A percentile compares a stretch with the other conserved stretches of the same genome.
Conservation (phyloP, 2,113 vertebrate genomes). For the Pterocles orientalis region DNA sequence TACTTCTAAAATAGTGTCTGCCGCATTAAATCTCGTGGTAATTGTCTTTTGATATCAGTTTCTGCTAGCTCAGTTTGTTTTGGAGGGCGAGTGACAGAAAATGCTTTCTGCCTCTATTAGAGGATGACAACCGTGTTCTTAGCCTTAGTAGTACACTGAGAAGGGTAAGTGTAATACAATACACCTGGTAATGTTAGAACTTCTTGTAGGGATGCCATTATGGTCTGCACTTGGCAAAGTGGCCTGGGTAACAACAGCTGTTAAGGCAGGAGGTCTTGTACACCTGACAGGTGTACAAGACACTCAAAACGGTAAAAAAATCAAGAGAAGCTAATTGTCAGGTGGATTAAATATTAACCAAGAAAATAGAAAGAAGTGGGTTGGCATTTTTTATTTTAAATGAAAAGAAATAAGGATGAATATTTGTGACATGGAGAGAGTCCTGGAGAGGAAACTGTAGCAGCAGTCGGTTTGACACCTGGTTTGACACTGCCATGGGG, state of each 20-base stretch:
- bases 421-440: not conserved
- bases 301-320: not conserved
- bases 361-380: not conserved
- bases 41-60: not conserved
- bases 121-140: not conserved
- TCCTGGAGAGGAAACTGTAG: not conserved
- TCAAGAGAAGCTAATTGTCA: not conserved
- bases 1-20: not conserved
- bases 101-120: not conserved
- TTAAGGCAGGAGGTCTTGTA: not conserved
- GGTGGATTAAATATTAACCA: not conserved
- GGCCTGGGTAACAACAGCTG: not conserved
- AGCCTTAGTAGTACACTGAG: not conserved
- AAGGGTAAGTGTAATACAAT: not conserved
- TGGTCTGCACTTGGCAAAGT: not conserved
- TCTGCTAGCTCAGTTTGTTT: not conserved
- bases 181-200: no score
- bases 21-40: not conserved
- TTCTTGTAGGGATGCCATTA: not conserved
- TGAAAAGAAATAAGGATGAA: not conserved
- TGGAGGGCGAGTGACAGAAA: not conserved
- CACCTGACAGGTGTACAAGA: not conserved
- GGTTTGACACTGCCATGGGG: not conserved
- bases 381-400: not conserved
- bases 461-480: not conserved